Percentiles rank a stretch among this genome's conserved stretches.
These are phyloP conservation scores for Labrus mixtus DNA, from an alignment of 2,113 vertebrate species.

Conservation along the genomic window DNA sequence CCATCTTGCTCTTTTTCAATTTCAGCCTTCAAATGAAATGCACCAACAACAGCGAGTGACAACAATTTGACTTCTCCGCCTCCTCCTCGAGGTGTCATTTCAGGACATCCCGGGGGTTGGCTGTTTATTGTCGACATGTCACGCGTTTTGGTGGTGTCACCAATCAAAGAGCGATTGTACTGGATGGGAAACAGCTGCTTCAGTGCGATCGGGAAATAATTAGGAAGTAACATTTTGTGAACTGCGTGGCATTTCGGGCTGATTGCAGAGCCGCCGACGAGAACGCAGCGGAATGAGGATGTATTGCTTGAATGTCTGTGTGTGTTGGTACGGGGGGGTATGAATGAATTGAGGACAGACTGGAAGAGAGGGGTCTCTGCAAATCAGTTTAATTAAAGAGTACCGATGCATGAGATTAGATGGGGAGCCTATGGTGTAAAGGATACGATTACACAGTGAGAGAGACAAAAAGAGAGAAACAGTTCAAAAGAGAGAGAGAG, in stretches of 20 bases:
- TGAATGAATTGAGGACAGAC: constrained; percentile 73
- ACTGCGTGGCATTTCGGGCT: constrained; percentile 67
- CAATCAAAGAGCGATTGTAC: constrained; percentile 44
- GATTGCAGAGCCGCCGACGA: constrained; percentile 50
- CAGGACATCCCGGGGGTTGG: constrained; percentile 8
- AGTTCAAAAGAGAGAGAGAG: neutral
- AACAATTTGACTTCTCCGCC: constrained; percentile 11
- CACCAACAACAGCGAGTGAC: neutral
- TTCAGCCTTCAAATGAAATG: constrained; percentile 37
- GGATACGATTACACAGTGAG: constrained; percentile 77
- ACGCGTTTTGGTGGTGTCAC: constrained; percentile 38
- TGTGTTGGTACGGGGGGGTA: constrained; percentile 35
- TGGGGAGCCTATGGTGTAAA: constrained; percentile 79
- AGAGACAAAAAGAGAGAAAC: constrained; percentile 47
- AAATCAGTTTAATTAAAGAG: constrained; percentile 87
- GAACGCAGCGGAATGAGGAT: constrained; percentile 38
- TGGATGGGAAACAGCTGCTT: constrained; percentile 59
- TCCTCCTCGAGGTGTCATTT: constrained; percentile 26
- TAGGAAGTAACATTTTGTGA: constrained; percentile 60
- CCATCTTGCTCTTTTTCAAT: constrained; percentile 5
- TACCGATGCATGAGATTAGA: constrained; percentile 86
- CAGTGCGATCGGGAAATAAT: constrained; percentile 61
- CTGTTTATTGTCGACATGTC: constrained; percentile 24
- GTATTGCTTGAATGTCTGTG: constrained; percentile 2
- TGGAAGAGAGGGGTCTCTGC: constrained; percentile 66